Percentiles rank a stretch among this genome's conserved stretches.
phyloP scores from a whole-genome alignment of 2,113 vertebrate genomes.

The Petrocephalus zakoni region DNA sequence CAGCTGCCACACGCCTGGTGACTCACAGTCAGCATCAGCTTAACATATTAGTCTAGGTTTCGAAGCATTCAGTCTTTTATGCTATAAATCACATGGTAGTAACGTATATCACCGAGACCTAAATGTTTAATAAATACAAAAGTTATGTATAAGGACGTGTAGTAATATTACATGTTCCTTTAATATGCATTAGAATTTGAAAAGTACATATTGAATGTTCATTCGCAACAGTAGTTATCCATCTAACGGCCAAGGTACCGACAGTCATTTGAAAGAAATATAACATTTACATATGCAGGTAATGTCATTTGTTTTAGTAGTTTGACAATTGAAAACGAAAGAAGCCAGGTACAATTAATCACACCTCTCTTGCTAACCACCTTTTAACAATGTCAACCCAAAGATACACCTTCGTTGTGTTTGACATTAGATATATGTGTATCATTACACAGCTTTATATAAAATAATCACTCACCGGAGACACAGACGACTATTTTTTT shows the following conservation, averaged over 20 bases:
- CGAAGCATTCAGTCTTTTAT: neutral
- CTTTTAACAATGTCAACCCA: neutral
- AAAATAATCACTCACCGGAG: neutral
- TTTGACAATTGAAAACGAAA: neutral
- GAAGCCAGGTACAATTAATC: neutral
- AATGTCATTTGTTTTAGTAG: neutral
- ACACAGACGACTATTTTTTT: neutral
- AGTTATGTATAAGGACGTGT: neutral
- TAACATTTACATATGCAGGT: neutral
- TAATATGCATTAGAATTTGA: neutral
- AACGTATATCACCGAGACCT: neutral
- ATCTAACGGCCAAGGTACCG: neutral
- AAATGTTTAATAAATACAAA: neutral
- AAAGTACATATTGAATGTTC: neutral
- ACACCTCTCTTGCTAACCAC: neutral
- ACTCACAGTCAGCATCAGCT: neutral
- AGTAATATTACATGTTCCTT: neutral
- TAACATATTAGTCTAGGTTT: neutral
- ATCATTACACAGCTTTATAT: neutral
- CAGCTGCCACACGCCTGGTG: neutral
- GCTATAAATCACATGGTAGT: neutral
- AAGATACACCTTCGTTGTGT: neutral
- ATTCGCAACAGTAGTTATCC: neutral
- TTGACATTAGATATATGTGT: neutral
- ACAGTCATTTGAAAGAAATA: neutral